Conservation (phyloP, 2,113 vertebrate species). For the Bubo scandiacus region DNA sequence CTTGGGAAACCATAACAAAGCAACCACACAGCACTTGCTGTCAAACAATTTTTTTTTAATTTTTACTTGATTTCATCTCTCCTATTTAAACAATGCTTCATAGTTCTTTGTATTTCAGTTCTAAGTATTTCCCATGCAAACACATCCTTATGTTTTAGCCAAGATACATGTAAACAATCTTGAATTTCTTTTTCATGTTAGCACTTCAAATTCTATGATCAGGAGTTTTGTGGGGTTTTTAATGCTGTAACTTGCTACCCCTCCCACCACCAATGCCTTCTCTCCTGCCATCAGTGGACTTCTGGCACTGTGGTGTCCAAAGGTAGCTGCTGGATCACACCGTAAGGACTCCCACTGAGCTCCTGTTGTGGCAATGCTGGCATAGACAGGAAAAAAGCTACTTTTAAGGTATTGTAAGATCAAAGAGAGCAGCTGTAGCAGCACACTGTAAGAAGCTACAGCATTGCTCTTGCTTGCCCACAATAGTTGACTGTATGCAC, state of each 20-base stretch:
- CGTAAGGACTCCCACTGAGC: neutral
- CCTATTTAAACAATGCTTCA: fast-evolving
- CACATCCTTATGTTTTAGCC: neutral
- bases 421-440: neutral
- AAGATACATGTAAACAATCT: neutral
- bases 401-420: neutral
- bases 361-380: neutral
- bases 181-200: neutral
- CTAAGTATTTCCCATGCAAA: neutral
- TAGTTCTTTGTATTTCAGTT: neutral
- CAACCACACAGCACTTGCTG: neutral
- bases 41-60: neutral
- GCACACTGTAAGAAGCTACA: neutral
- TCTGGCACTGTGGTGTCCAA: neutral
- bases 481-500: neutral
- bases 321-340: neutral
- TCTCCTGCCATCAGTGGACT: neutral
- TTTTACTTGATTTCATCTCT: neutral
- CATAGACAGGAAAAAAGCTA: neutral
- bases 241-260: neutral
- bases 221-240: neutral
- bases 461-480: neutral
- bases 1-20: neutral
- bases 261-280: neutral
- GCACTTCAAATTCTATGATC: neutral